These are phyloP conservation scores for Rhagologus leucostigma DNA, from an alignment of 2,113 vertebrate species.

Conservation along the genomic window DNA sequence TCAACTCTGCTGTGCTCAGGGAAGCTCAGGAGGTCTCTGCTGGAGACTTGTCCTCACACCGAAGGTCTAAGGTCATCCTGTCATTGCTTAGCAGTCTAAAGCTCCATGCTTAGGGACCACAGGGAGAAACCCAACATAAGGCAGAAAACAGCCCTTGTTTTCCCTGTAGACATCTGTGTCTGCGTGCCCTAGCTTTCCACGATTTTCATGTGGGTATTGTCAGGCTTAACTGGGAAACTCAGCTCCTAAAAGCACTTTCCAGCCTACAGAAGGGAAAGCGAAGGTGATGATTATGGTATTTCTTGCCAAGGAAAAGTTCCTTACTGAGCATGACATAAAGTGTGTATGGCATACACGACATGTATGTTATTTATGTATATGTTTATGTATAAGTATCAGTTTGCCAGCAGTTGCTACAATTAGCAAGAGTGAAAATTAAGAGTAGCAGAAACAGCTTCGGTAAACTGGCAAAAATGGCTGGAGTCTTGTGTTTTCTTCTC, in stretches of 20 bases:
- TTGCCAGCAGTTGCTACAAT: background rate
- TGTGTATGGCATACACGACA: background rate
- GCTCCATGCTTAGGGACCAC: background rate
- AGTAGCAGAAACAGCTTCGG: background rate
- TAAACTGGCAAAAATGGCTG: background rate
- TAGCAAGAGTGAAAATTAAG: background rate
- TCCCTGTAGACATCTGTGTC: background rate
- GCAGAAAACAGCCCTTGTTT: background rate
- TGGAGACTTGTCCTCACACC: rapidly evolving
- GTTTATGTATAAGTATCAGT: background rate
- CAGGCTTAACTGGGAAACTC: background rate
- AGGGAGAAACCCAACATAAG: background rate
- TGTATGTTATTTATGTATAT: background rate
- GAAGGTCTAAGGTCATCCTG: background rate
- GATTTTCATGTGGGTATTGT: background rate
- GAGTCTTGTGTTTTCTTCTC: background rate
- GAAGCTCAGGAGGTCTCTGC: background rate
- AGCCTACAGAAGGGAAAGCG: background rate
- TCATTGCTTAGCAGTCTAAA: background rate
- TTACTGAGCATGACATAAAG: background rate
- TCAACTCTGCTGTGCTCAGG: background rate
- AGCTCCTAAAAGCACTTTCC: background rate
- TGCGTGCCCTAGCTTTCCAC: background rate
- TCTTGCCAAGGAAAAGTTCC: background rate
- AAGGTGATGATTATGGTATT: background rate